These are phyloP conservation scores for Elmis aenea DNA, from an alignment of 2,888 invertebrate species.

Conservation along the genomic window DNA sequence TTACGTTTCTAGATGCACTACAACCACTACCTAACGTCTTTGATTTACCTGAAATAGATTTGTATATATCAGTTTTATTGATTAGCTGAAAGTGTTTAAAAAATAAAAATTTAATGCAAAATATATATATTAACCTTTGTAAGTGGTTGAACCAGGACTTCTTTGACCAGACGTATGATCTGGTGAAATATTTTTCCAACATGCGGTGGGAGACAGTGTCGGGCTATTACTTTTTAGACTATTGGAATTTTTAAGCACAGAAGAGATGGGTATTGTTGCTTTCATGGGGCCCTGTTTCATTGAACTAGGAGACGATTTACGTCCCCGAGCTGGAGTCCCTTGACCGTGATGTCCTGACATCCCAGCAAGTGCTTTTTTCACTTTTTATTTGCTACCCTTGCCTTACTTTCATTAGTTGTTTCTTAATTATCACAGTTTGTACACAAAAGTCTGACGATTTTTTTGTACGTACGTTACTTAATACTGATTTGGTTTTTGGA, in stretches of 20 bases:
- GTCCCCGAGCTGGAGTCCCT: constrained; percentile 47
- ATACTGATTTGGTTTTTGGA: constrained; percentile 18
- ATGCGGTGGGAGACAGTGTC: constrained; percentile 60
- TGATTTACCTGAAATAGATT: constrained; percentile 48
- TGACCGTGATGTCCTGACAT: constrained; percentile 51
- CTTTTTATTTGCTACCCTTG: constrained; percentile 6
- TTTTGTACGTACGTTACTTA: constrained; percentile 14
- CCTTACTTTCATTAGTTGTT: constrained; percentile 3
- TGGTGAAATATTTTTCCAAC: constrained; percentile 63
- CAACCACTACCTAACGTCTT: constrained; percentile 48
- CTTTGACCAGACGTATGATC: constrained; percentile 67
- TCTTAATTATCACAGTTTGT: constrained; percentile 10
- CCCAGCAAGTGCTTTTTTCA: constrained; percentile 20
- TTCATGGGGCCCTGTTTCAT: constrained; percentile 65
- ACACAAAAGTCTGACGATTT: constrained; percentile 1
- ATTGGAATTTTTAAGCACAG: constrained; percentile 59
- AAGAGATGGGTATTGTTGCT: constrained; percentile 71
- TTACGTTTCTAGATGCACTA: constrained; percentile 52
- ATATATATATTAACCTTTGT: constrained; percentile 55
- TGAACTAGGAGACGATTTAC: constrained; percentile 65
- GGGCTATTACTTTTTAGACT: constrained; percentile 59
- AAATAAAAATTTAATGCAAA: not conserved
- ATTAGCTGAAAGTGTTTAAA: constrained; percentile 3
- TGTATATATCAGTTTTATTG: constrained; percentile 7
- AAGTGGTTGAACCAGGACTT: constrained; percentile 67